These are phyloP conservation scores for Flexamia atlantica DNA, from an alignment of 2,888 invertebrate genomes.

Conservation along the genomic window DNA sequence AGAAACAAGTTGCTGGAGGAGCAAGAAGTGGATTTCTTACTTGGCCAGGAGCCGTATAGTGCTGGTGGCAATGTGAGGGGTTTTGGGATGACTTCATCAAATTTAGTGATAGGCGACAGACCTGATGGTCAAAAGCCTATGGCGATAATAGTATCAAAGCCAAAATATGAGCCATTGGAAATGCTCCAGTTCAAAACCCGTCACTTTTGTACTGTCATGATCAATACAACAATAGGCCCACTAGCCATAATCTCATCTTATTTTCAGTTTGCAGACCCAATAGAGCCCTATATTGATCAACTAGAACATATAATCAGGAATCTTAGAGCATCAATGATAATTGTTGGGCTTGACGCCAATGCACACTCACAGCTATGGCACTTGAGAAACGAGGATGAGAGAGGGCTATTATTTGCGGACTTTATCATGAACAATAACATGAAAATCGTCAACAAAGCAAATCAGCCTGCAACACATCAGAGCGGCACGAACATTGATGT, in stretches of 20 bases:
- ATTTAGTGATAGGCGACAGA: not conserved
- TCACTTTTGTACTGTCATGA: not conserved
- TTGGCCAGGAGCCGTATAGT: slow-evolving; percentile 36
- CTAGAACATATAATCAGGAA: not conserved
- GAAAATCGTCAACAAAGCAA: too few relatives aligned
- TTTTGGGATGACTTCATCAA: not conserved
- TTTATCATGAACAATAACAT: too few relatives aligned
- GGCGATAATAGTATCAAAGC: not conserved
- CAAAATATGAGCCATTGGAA: not conserved
- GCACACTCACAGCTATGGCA: too few relatives aligned
- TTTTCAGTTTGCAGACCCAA: slow-evolving; percentile 9
- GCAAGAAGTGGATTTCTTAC: not conserved
- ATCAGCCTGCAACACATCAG: not conserved
- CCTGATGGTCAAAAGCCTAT: not conserved
- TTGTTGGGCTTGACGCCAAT: not conserved
- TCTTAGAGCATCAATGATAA: not conserved
- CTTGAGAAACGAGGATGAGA: too few relatives aligned
- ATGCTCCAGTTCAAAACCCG: not conserved
- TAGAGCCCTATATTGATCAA: slow-evolving; percentile 5
- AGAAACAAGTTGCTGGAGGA: not conserved
- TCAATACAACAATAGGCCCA: not conserved
- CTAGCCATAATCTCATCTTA: slow-evolving; percentile 1
- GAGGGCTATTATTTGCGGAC: too few relatives aligned
- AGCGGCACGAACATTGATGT: slow-evolving; percentile 44
- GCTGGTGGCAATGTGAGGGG: not conserved